Evolutionary conservation across 2,888 invertebrate genomes (phyloP).

Genomic region (Andrena flavipes): DNA sequence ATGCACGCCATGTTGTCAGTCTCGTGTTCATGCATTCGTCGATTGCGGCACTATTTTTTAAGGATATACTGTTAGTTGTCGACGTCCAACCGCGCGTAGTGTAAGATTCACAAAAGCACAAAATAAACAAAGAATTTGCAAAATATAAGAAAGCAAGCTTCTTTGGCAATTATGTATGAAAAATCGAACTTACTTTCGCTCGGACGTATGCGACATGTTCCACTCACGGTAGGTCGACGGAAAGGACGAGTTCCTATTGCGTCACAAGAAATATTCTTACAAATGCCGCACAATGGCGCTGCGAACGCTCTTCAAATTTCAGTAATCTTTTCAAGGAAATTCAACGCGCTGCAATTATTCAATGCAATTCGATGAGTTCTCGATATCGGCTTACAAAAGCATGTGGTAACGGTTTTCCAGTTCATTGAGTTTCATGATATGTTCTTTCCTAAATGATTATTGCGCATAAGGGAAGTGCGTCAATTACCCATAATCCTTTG

Average conservation of each 20-base stretch:
- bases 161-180: constrained; percentile 70
- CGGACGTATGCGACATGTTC: constrained; percentile 93
- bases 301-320: constrained; percentile 53
- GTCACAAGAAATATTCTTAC: constrained; percentile 79
- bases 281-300: constrained; percentile 78
- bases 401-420: not conserved
- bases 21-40: constrained; percentile 77
- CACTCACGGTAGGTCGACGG: constrained; percentile 91
- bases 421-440: constrained; percentile 32
- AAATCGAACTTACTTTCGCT: constrained; percentile 91
- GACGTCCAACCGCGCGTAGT: not conserved
- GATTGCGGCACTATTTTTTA: constrained; percentile 67
- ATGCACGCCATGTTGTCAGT: constrained; percentile 87
- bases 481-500: constrained; percentile 58
- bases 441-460: constrained; percentile 37
- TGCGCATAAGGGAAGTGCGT: constrained; percentile 78
- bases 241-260: constrained; percentile 86
- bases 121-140: constrained; percentile 15
- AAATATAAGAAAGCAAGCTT: constrained; percentile 26
- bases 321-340: constrained; percentile 9
- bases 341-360: not conserved
- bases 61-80: constrained; percentile 34
- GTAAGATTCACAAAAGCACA: constrained; percentile 10
- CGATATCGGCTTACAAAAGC: constrained; percentile 1
- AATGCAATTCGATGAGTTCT: not conserved